Percentiles rank a stretch among this genome's conserved stretches.
phyloP scores from a whole-genome alignment of 2,797 vertebrate genomes.

The Prunella strophiata region DNA sequence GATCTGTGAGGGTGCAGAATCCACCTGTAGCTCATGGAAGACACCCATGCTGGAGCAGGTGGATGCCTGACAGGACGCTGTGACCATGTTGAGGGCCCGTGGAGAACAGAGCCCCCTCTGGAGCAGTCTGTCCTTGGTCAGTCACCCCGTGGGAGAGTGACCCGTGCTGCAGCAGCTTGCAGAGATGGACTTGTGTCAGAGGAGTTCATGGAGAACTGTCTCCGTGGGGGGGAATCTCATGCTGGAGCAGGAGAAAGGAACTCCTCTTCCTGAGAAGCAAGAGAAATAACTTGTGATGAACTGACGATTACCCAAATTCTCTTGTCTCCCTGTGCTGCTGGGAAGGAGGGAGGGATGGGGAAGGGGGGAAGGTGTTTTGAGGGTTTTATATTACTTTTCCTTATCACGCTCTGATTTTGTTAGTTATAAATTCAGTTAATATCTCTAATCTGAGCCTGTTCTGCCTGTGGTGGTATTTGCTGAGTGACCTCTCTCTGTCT shows the following conservation, averaged over 20 bases:
- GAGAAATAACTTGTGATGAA: background rate
- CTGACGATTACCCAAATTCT: background rate
- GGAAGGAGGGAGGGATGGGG: background rate
- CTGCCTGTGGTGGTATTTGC: background rate
- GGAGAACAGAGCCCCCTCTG: background rate
- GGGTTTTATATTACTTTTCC: background rate
- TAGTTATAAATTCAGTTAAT: background rate
- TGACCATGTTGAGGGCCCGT: rapidly evolving
- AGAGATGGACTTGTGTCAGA: background rate
- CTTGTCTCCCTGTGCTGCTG: background rate
- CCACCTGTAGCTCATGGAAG: background rate
- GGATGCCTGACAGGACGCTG: background rate
- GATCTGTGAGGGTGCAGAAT: background rate
- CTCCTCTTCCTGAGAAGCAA: background rate
- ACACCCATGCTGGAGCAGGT: background rate
- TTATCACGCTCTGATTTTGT: background rate
- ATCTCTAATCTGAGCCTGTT: background rate
- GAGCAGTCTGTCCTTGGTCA: background rate
- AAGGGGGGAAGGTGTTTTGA: background rate
- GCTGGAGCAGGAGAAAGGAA: background rate
- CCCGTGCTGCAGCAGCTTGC: background rate
- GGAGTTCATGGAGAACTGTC: background rate
- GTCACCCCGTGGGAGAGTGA: rapidly evolving
- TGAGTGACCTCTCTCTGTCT: background rate
- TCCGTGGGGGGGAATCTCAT: rapidly evolving